Evolutionary conservation across 2,888 invertebrate species (phyloP).

Genomic region (Cacoxenus indagator): DNA sequence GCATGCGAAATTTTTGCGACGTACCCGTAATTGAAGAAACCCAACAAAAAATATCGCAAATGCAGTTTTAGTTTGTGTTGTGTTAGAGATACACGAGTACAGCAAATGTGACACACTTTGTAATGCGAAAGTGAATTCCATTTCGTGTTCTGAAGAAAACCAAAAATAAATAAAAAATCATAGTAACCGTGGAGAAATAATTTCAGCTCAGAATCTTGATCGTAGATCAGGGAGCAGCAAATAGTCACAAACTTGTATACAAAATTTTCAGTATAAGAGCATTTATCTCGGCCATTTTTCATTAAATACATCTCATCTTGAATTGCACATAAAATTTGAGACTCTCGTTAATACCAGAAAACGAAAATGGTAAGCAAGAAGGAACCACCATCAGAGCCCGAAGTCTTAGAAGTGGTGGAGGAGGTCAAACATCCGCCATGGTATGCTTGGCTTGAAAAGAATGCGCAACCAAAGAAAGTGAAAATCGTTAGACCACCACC

Average conservation of each 20-base stretch:
- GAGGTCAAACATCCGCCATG: slow-evolving; percentile 25
- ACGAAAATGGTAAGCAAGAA: too few species aligned
- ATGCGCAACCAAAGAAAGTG: slow-evolving; percentile 40
- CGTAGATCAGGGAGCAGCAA: too few species aligned
- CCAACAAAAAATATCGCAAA: not conserved
- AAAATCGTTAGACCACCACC: slow-evolving; percentile 19
- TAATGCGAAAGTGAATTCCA: slow-evolving; percentile 4
- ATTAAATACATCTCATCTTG: not conserved
- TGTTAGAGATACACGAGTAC: not conserved
- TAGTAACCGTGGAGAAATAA: not conserved
- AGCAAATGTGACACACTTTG: slow-evolving; percentile 14
- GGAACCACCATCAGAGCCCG: not conserved
- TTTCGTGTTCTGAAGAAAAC: not conserved
- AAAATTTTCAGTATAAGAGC: not conserved
- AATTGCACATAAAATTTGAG: not conserved
- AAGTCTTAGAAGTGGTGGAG: not conserved
- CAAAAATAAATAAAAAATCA: not conserved
- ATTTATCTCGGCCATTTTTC: not conserved
- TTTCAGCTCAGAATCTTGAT: too few species aligned
- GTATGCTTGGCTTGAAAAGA: slow-evolving; percentile 42
- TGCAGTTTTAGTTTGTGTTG: not conserved
- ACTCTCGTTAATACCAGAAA: not conserved
- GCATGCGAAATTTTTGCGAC: slow-evolving; percentile 5
- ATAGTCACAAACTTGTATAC: not conserved
- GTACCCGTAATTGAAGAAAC: slow-evolving; percentile 17